Evolutionary conservation across 2,888 invertebrate species (phyloP).

Genomic region (Drosophila mulleri): DNA sequence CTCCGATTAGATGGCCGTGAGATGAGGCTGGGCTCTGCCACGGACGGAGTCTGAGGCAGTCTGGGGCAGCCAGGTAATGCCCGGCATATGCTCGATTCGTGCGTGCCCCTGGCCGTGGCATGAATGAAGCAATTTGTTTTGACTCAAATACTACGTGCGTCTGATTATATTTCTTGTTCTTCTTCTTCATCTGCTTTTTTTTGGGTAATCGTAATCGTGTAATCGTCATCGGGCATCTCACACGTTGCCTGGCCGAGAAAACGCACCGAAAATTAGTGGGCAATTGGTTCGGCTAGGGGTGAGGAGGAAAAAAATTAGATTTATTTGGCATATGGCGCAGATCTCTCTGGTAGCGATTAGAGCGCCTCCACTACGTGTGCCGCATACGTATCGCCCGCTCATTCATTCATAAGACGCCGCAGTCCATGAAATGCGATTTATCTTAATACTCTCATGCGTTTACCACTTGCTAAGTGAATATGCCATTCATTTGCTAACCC

Average conservation of each 20-base stretch:
- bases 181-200: background rate
- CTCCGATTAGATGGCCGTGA: slow-evolving; percentile 50
- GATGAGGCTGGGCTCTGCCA: background rate
- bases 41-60: background rate
- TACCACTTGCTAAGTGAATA: slow-evolving; percentile 52
- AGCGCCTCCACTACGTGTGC: slow-evolving; percentile 56
- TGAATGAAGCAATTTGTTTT: slow-evolving; percentile 76
- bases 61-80: slow-evolving; percentile 44
- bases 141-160: slow-evolving; percentile 57
- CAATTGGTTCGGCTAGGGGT: slow-evolving; percentile 57
- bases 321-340: slow-evolving; percentile 75
- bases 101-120: slow-evolving; percentile 26
- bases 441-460: slow-evolving; percentile 47
- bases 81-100: slow-evolving; percentile 31
- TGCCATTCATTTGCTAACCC: slow-evolving; percentile 41
- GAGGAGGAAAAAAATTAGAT: slow-evolving; percentile 51
- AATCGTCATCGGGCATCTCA: slow-evolving; percentile 59
- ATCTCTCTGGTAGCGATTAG: slow-evolving; percentile 62
- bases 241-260: slow-evolving; percentile 67
- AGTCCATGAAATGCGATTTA: slow-evolving; percentile 59
- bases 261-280: slow-evolving; percentile 74
- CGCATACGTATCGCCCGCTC: slow-evolving; percentile 51
- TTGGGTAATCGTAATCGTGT: slow-evolving; percentile 43
- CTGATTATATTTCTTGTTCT: slow-evolving; percentile 33
- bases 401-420: slow-evolving; percentile 41